Conservation (phyloP, 2,113 vertebrate genomes). For the Pimephales promelas region DNA sequence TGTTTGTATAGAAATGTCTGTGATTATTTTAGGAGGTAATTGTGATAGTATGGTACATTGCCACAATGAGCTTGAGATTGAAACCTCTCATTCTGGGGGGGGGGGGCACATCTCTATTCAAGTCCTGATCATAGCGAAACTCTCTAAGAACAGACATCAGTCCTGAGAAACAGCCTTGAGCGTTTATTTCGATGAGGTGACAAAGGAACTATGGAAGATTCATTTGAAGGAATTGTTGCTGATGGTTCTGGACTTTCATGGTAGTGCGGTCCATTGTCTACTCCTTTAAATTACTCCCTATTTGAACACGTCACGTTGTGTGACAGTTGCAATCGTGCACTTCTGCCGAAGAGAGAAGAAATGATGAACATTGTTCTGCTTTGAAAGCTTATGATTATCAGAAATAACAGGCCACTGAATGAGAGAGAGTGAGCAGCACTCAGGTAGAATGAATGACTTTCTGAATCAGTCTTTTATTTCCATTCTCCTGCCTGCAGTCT, state of each 20-base stretch:
- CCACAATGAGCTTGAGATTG: neutral
- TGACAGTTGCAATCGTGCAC: constrained; percentile 36
- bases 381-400: constrained; percentile 54
- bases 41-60: neutral
- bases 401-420: constrained; percentile 54
- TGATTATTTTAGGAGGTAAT: neutral
- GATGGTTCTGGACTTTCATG: constrained; percentile 33
- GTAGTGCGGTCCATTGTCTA: neutral
- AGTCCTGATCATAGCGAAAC: neutral
- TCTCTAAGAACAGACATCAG: constrained; percentile 8
- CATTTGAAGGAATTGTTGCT: constrained; percentile 14
- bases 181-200: neutral
- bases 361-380: constrained; percentile 40
- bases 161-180: neutral
- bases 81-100: neutral
- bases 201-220: constrained; percentile 13
- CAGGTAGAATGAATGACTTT: constrained; percentile 32
- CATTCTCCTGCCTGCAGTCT: neutral
- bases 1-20: neutral
- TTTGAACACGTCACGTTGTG: constrained; percentile 16
- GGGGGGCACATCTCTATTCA: neutral
- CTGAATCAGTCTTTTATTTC: constrained; percentile 45
- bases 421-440: constrained; percentile 33
- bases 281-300: constrained; percentile 17
- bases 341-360: constrained; percentile 23